Base-by-base conservation (phyloP, 1,140 invertebrate genomes). In the Dendrolimus kikuchii region DNA sequence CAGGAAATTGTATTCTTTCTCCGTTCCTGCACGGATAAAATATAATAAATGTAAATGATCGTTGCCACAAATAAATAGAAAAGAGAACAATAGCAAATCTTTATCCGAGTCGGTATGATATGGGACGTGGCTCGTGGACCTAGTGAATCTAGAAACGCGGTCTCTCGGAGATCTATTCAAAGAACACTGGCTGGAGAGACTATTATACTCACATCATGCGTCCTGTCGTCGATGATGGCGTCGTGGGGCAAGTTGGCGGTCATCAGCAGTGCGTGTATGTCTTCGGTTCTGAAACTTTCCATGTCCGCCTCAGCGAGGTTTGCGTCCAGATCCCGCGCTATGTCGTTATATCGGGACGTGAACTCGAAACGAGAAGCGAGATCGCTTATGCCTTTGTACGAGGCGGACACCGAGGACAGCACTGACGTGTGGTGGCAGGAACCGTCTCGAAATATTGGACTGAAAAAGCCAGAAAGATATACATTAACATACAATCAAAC, bases 261-360 rank as follows among this genome's bases (percentile, higher is more conserved):
- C 81, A 86, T 80, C 46, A 96, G 90, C 67, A 96, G 88, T 55
- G 93, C 94, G 72, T 96, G 94, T 71, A 98, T 97, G 73, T 98
- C 95, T 82, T 96, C 93, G 6, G 94, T 95, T 59, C 92, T 91
- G 87, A 96, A 97, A 76, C 95, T 95, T 83, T 98, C 96, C 93
- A 98, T 98, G 79, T 97, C 96, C 40, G 96, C 95, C 86, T 97
- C 95, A 37, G 96, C 96, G 62, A 98, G 89, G 81, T 97, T 97
- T 53, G 95, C 95, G 86, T 98, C 96, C 73, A 97, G 88, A 77
- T 97, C 95, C 71, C 94, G 91, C 42, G 95, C 92, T 59, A 96
- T 83, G 69, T 95, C 95, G 74, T 96, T 95, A 74, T 96, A 96
- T 64, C 93, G 93, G 10, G 89, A 89, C 6, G 81, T 77, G 74